Evolutionary conservation across 2,797 vertebrate species (phyloP).

Genomic region (Schizopygopsis pylzovi): DNA sequence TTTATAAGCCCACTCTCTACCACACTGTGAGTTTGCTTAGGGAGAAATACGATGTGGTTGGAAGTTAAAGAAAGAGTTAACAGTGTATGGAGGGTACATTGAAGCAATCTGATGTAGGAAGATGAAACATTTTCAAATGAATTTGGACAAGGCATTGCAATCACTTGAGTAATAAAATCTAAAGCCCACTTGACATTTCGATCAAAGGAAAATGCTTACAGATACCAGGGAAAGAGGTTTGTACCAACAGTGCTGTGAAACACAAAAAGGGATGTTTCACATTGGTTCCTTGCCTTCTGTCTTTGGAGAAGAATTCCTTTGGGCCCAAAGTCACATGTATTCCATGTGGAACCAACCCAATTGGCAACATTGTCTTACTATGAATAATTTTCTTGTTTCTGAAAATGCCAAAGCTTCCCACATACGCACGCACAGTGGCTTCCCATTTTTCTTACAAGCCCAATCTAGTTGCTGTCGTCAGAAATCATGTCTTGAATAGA

Average conservation of each 20-base stretch:
- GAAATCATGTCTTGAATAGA: constrained; percentile 47
- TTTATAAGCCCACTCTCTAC: constrained; percentile 4
- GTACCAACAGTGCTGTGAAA: constrained; percentile 2
- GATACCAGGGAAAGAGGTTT: neutral
- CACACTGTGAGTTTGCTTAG: neutral
- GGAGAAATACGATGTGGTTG: neutral
- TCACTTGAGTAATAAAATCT: constrained; percentile 28
- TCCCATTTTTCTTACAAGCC: constrained; percentile 47
- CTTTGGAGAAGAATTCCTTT: constrained; percentile 1
- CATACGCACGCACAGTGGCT: constrained; percentile 40
- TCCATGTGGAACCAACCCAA: constrained; percentile 48
- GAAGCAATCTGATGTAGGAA: neutral
- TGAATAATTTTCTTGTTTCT: constrained; percentile 58
- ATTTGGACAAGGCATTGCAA: neutral
- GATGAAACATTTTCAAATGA: constrained; percentile 13
- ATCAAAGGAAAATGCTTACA: constrained; percentile 24
- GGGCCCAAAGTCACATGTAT: constrained; percentile 46
- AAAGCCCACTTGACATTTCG: constrained; percentile 13
- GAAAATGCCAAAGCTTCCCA: constrained; percentile 58
- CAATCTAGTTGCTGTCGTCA: constrained; percentile 48
- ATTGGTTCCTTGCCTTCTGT: constrained; percentile 5
- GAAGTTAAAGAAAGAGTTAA: constrained; percentile 22
- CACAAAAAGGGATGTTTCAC: constrained; percentile 11
- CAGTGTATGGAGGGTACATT: neutral
- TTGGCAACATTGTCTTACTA: constrained; percentile 42